Base-by-base conservation (phyloP, 2,113 vertebrate species). In the Lepisosteus osseus region DNA sequence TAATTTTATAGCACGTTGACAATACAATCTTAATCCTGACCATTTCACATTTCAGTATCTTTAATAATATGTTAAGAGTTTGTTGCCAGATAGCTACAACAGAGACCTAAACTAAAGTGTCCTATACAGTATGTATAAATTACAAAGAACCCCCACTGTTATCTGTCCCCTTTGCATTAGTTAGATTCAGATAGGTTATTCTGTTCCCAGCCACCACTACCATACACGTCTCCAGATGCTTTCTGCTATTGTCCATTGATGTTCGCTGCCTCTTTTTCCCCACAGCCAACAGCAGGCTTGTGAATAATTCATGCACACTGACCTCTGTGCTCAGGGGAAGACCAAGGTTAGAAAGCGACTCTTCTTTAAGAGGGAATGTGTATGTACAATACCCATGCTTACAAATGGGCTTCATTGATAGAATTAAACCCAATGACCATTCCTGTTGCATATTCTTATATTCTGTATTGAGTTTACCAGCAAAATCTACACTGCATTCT, bases 281-380 rank as follows among this genome's bases (percentile, higher is more conserved):
- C 43, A 55, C 68, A 68, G 42, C 59, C 43, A 12, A 2, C 43
- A 61, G 43, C 15, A 64, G 68, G 65, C 44, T 69, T 55, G 59
- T 82, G 70, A 80, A 79, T 81, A 75, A 82, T 79, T 74, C 64
- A 81, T 67, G 7, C 11, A 65, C 6, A 3, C 6, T 68, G 63
- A 75, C 59, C 57, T 68, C 61, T 59, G 54, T 29, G 44, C 6
- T 43, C n/a, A 3, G 54, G 44, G 12, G 42, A 17, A 65, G 47
- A 55, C 67, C 29, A 15, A 62, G 67, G 68, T 68, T 41, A 67
- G 3, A 59, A 15, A 65, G 17, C 54, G 40, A 2, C 64, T 61
- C 43, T 55, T 44, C 71, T 41, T n/a, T 51, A 51, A 5, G 5
- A 51, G 5, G 47, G 47, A 6, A 51, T 51, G 5, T 9, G 3